Conservation (phyloP, 2,797 vertebrate genomes). For the Anabas testudineus region DNA sequence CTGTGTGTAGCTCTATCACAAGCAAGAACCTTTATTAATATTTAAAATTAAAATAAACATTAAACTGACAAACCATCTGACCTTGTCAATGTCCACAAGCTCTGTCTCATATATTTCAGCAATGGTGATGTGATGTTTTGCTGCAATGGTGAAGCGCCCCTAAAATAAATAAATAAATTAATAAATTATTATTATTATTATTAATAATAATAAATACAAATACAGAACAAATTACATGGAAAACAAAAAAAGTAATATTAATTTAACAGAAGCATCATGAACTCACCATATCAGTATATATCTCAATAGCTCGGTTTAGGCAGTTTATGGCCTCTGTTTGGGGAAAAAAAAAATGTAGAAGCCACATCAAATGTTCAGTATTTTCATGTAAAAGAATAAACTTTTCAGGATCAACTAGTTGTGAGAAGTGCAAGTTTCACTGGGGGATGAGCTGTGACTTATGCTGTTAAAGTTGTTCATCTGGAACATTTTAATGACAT, state of each 20-base stretch:
- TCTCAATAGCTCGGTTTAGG: constrained; percentile 88
- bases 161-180: constrained; percentile 53
- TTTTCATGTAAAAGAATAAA: not conserved
- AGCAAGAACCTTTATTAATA: not conserved
- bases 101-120: constrained; percentile 94
- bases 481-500: not conserved
- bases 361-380: not conserved
- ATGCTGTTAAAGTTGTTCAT: not conserved
- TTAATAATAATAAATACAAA: too few species aligned
- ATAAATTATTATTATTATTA: too few species aligned
- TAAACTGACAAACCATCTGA: constrained; percentile 50
- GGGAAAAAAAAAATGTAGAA: constrained; percentile 30
- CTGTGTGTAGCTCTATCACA: not conserved
- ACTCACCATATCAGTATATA: constrained; percentile 90
- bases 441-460: not conserved
- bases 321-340: constrained; percentile 83
- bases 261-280: not conserved
- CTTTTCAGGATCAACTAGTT: not conserved
- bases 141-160: constrained; percentile 95
- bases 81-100: constrained; percentile 94
- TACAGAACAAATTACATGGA: not conserved
- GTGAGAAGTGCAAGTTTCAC: not conserved
- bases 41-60: not conserved
- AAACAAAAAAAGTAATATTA: not conserved
- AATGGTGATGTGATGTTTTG: constrained; percentile 94